Evolutionary conservation across 1,140 invertebrate species (phyloP).

Genomic region (Caenorhabditis tropicalis): DNA sequence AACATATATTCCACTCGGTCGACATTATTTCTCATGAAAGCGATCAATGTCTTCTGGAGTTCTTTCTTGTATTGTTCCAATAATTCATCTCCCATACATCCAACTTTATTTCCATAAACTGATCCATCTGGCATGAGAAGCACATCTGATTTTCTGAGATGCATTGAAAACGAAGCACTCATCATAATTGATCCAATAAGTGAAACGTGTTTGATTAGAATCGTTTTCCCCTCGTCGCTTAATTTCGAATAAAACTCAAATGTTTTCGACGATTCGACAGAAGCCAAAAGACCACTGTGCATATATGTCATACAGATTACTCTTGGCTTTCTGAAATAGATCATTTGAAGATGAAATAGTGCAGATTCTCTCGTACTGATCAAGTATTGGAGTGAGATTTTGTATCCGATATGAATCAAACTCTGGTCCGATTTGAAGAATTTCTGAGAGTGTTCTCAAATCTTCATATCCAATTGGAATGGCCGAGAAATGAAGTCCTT

Average conservation of each 20-base stretch:
- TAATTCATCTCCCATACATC: neutral
- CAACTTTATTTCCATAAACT: neutral
- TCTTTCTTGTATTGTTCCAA: neutral
- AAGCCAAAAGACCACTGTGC: neutral
- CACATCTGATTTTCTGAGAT: neutral
- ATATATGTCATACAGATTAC: neutral
- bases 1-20: conserved; percentile 1
- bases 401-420: neutral
- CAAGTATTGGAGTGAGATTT: neutral
- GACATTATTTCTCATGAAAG: neutral
- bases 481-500: neutral
- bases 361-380: neutral
- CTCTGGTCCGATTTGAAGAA: neutral
- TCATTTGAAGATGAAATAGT: neutral
- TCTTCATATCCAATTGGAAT: neutral
- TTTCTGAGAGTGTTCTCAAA: neutral
- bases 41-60: neutral
- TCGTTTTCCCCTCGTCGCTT: neutral
- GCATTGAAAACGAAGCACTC: conserved; percentile 19
- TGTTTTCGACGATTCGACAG: neutral
- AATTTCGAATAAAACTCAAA: neutral
- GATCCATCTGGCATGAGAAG: neutral
- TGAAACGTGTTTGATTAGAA: neutral
- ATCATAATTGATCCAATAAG: conserved; percentile 16
- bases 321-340: neutral